These are phyloP conservation scores for Aleiodes testaceus DNA, from an alignment of 2,888 invertebrate genomes.

Conservation along the genomic window DNA sequence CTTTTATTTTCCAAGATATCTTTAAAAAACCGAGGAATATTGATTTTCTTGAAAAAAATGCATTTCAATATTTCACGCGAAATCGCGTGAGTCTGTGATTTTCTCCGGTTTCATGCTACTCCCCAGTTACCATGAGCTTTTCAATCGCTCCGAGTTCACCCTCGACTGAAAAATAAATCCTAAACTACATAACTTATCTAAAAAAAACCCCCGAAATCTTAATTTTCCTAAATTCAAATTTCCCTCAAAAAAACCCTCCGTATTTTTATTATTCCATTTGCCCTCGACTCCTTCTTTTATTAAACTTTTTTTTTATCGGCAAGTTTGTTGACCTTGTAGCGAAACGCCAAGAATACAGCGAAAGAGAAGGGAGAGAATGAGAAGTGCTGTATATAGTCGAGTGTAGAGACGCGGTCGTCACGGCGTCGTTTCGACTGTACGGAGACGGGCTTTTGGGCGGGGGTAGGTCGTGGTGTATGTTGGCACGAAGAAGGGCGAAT, in stretches of 20 bases:
- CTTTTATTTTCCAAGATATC: no score
- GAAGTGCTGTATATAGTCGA: conserved; percentile 18
- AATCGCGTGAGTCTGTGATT: no score
- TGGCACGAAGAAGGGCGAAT: conserved; percentile 44
- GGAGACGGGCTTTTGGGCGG: conserved; percentile 26
- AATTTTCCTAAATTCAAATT: no score
- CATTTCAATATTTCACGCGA: no score
- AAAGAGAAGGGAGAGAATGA: conserved; percentile 41
- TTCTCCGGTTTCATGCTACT: not conserved
- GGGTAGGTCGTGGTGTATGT: conserved; percentile 43
- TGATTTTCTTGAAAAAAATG: no score
- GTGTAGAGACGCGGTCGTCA: conserved; percentile 36
- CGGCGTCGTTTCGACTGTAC: conserved; percentile 41
- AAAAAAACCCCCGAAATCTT: no score
- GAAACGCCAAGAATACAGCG: conserved; percentile 54
- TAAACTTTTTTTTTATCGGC: conserved; percentile 43
- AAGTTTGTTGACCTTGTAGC: conserved; percentile 57
- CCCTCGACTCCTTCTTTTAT: conserved; percentile 15
- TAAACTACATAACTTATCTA: no score
- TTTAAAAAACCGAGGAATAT: no score
- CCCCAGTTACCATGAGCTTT: not conserved
- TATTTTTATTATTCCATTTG: conserved; percentile 21
- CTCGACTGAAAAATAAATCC: no score
- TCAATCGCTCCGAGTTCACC: not conserved
- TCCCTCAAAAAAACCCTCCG: no score